Percentiles rank a stretch among this genome's conserved stretches.
Conservation (phyloP, 2,888 invertebrate genomes). For the Stenichneumon culpator region DNA sequence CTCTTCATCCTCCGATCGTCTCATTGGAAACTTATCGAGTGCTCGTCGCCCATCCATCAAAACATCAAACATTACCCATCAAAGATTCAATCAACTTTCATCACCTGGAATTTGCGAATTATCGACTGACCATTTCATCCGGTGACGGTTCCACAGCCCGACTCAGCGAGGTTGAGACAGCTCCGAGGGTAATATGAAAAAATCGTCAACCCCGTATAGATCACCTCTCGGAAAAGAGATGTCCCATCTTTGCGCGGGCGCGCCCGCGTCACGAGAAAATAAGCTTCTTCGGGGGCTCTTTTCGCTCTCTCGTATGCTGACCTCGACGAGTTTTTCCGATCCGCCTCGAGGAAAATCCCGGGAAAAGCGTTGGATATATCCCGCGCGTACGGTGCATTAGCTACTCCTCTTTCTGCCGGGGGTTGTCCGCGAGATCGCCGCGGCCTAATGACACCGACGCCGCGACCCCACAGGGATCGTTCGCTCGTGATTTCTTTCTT, state of each 20-base stretch:
- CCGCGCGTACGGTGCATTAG: conserved; percentile 66
- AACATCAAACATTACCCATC: neutral
- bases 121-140: conserved; percentile 30
- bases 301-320: conserved; percentile 75
- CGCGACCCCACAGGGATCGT: conserved; percentile 80
- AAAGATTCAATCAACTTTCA: neutral
- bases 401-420: conserved; percentile 68
- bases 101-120: conserved; percentile 15
- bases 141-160: neutral
- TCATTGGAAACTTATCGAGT: conserved; percentile 43
- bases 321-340: conserved; percentile 80
- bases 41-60: conserved; percentile 30
- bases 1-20: conserved; percentile 68
- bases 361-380: conserved; percentile 70
- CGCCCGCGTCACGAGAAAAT: conserved; percentile 60
- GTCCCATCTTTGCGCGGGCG: conserved; percentile 54
- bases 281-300: conserved; percentile 62
- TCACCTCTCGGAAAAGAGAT: conserved; percentile 60
- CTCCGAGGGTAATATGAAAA: conserved; percentile 35
- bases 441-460: conserved; percentile 80
- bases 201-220: conserved; percentile 59
- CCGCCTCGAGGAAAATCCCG: conserved; percentile 76
- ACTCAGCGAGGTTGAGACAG: conserved; percentile 33
- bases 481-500: conserved; percentile 81
- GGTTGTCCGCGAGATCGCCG: conserved; percentile 69